phyloP scores from a whole-genome alignment of 2,113 vertebrate genomes.

The Jaculus jaculus region DNA sequence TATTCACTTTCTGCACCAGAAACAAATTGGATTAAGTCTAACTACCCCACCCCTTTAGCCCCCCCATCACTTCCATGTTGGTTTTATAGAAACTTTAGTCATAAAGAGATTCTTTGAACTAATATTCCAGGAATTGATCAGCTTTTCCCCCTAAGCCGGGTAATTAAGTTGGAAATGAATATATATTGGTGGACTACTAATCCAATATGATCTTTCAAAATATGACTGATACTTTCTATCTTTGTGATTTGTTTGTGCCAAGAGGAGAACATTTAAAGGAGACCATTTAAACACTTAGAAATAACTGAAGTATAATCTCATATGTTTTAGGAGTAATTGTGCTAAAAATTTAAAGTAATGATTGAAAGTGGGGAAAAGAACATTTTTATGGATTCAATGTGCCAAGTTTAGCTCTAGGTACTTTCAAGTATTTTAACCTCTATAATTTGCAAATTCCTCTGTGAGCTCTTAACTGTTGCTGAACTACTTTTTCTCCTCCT shows the following conservation, averaged over 20 bases:
- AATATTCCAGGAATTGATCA: not conserved
- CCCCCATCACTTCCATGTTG: slow-evolving; percentile 23
- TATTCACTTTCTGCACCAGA: slow-evolving; percentile 61
- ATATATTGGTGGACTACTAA: not conserved
- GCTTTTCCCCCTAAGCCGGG: slow-evolving; percentile 13
- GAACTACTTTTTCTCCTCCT: not conserved
- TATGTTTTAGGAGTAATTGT: slow-evolving; percentile 46
- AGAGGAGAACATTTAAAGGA: slow-evolving; percentile 1
- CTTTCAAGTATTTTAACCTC: slow-evolving; percentile 31
- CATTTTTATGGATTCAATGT: slow-evolving; percentile 51
- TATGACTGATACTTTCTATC: slow-evolving; percentile 12
- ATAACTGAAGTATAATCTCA: slow-evolving; percentile 15
- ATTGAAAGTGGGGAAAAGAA: slow-evolving; percentile 9
- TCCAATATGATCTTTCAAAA: slow-evolving; percentile 48
- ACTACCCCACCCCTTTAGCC: not conserved
- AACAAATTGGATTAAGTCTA: slow-evolving; percentile 30
- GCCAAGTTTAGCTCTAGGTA: slow-evolving; percentile 13
- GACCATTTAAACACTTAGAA: slow-evolving; percentile 3
- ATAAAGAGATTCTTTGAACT: slow-evolving; percentile 21
- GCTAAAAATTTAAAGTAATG: slow-evolving; percentile 36
- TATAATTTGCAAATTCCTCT: slow-evolving; percentile 54
- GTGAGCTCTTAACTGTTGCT: slow-evolving; percentile 23
- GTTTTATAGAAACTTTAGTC: slow-evolving; percentile 45
- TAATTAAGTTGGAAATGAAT: slow-evolving; percentile 49
- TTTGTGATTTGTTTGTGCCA: not conserved